Evolutionary conservation across 1,140 invertebrate species (phyloP).

Genomic region (Drosophila asahinai): DNA sequence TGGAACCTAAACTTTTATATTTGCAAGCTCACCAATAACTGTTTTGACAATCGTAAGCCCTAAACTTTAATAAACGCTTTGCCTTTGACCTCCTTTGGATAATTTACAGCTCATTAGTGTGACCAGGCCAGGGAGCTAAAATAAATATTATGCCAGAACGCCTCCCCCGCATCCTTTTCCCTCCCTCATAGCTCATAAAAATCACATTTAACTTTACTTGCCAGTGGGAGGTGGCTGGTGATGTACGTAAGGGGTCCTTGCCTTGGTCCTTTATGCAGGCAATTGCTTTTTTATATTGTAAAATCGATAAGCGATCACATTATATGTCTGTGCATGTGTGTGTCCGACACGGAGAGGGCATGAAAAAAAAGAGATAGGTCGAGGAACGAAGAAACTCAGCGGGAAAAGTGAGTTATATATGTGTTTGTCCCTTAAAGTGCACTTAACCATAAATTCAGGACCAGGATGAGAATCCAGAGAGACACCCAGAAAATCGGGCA

Average conservation of each 20-base stretch:
- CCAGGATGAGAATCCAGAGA: slow-evolving; percentile 43
- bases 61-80: slow-evolving; percentile 27
- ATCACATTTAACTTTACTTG: slow-evolving; percentile 71
- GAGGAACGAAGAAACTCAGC: slow-evolving; percentile 58
- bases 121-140: slow-evolving; percentile 42
- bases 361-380: slow-evolving; percentile 18
- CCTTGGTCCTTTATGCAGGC: slow-evolving; percentile 64
- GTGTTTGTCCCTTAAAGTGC: slow-evolving; percentile 82
- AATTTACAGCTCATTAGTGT: slow-evolving; percentile 63
- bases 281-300: slow-evolving; percentile 83
- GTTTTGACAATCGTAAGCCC: neutral
- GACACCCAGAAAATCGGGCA: slow-evolving; percentile 13
- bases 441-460: slow-evolving; percentile 81
- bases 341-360: slow-evolving; percentile 12
- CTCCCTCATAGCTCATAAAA: slow-evolving; percentile 72
- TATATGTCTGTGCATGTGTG: slow-evolving; percentile 50
- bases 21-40: too few species aligned
- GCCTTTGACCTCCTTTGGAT: slow-evolving; percentile 30
- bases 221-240: slow-evolving; percentile 27
- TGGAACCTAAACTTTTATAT: neutral
- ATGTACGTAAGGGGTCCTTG: slow-evolving; percentile 11
- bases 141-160: slow-evolving; percentile 41
- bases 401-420: slow-evolving; percentile 79
- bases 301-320: slow-evolving; percentile 84
- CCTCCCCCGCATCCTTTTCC: neutral